Percentiles rank a stretch among this genome's conserved stretches.
These are phyloP conservation scores for Lathronympha strigana DNA, from an alignment of 2,888 invertebrate genomes.

Conservation along the genomic window DNA sequence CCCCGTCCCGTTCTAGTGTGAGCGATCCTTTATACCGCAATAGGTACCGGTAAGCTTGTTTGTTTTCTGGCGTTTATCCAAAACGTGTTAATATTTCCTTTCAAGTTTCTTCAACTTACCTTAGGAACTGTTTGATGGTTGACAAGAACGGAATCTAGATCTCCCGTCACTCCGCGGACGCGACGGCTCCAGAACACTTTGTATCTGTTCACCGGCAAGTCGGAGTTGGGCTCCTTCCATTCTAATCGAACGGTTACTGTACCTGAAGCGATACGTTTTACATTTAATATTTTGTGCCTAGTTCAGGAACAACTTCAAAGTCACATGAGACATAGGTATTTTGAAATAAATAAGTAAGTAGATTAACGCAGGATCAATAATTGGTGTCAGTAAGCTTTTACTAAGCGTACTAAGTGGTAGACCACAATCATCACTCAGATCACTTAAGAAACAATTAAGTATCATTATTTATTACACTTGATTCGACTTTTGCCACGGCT, in stretches of 20 bases:
- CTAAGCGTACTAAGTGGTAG: no score
- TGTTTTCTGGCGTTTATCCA: neutral
- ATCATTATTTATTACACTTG: no score
- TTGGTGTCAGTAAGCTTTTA: no score
- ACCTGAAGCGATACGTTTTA: constrained; percentile 52
- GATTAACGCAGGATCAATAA: no score
- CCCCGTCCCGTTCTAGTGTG: no score
- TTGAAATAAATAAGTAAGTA: neutral
- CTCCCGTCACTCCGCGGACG: constrained; percentile 84
- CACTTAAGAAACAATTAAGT: no score
- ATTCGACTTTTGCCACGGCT: no score
- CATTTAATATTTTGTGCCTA: neutral
- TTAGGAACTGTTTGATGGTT: constrained; percentile 86
- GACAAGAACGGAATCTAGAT: constrained; percentile 86
- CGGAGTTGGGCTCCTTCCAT: constrained; percentile 89
- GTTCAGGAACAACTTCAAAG: neutral
- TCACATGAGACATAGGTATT: neutral
- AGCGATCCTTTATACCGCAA: no score
- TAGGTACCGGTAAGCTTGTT: no score
- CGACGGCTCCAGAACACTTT: constrained; percentile 90
- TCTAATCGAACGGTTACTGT: constrained; percentile 85
- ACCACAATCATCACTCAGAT: no score
- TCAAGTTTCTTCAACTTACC: constrained; percentile 61
- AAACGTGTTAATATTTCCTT: neutral
- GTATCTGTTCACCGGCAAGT: constrained; percentile 87